A percentile compares a stretch with the other conserved stretches of the same genome.
Evolutionary conservation across 2,888 invertebrate genomes (phyloP).

Genomic region (Agonopterix subpropinquella): DNA sequence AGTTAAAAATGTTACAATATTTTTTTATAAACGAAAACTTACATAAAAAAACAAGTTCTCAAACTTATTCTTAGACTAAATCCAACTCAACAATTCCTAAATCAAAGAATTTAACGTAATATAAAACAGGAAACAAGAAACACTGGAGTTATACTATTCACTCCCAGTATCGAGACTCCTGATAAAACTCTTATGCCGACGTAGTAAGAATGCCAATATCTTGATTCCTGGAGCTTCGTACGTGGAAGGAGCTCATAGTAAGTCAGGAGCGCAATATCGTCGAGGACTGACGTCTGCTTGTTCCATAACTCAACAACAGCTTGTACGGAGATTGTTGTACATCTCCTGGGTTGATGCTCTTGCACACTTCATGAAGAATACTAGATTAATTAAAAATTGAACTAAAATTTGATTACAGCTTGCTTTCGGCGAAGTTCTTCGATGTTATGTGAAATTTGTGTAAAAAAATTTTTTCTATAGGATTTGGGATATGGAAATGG

Average conservation of each 20-base stretch:
- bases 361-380: no score
- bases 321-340: slow-evolving; percentile 8
- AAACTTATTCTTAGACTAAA: not conserved
- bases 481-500: no score
- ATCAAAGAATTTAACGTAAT: slow-evolving; percentile 1
- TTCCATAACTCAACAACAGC: slow-evolving; percentile 16
- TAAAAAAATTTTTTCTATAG: no score
- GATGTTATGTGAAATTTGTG: no score
- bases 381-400: slow-evolving; percentile 3
- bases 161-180: no score
- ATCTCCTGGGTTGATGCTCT: not conserved
- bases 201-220: no score
- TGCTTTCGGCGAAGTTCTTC: no score
- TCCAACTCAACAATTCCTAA: slow-evolving; percentile 1
- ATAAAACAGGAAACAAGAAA: slow-evolving; percentile 9
- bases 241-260: not conserved
- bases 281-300: slow-evolving; percentile 14
- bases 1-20: no score
- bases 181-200: no score
- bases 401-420: slow-evolving; percentile 28
- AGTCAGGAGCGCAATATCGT: slow-evolving; percentile 19
- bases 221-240: no score
- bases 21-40: not conserved
- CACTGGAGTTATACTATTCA: slow-evolving; percentile 3
- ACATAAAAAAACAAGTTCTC: not conserved